Conservation (phyloP, 2,888 invertebrate species). For the Eristalis tenax region DNA sequence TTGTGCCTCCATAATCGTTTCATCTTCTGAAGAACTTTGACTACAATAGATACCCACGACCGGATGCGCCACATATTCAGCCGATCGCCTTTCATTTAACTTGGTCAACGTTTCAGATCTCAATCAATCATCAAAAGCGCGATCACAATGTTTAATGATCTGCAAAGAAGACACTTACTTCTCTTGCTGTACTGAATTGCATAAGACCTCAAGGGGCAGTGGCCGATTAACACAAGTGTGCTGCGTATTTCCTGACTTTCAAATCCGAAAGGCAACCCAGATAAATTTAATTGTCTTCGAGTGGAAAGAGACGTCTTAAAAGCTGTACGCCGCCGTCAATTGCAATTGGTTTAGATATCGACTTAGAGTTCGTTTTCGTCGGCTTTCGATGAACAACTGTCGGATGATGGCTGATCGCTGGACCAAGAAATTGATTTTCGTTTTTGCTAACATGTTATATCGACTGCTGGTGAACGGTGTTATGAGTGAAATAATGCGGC, state of each 20-base stretch:
- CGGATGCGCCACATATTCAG: background rate
- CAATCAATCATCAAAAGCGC: background rate
- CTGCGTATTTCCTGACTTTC: slow-evolving; percentile 14
- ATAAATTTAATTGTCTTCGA: slow-evolving; percentile 14
- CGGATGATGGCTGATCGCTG: slow-evolving; percentile 2
- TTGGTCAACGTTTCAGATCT: background rate
- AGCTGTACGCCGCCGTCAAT: background rate
- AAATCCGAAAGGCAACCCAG: background rate
- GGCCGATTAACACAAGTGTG: slow-evolving; percentile 8
- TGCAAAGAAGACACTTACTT: background rate
- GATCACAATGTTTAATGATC: background rate
- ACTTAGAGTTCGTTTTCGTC: background rate
- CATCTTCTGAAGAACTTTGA: background rate
- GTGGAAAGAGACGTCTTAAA: background rate
- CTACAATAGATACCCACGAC: background rate
- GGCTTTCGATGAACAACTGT: background rate
- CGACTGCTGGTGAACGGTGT: background rate
- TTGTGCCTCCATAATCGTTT: background rate
- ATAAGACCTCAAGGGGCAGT: background rate
- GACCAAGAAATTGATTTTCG: slow-evolving; percentile 22
- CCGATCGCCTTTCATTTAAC: background rate
- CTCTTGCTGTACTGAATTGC: background rate
- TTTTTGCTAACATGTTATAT: background rate
- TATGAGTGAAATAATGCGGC: background rate
- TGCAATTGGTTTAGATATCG: slow-evolving; percentile 2